Base-by-base conservation (phyloP, 1,140 invertebrate genomes). In the Drosophila punjabiensis region DNA sequence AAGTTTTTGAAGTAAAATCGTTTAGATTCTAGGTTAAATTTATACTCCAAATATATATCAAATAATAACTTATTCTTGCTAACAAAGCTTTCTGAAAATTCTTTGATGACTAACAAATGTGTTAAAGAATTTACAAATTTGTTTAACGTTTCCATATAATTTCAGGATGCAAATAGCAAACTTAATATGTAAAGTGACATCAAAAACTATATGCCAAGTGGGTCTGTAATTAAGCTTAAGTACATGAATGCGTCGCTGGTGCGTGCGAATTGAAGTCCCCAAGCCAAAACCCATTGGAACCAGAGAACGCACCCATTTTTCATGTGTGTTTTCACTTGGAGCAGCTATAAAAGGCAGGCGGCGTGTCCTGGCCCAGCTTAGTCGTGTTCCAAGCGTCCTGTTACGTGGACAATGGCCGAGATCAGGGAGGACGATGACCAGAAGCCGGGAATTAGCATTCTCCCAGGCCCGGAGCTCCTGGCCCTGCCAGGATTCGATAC, bases 391-490 rank as follows among this genome's bases (percentile, higher is more conserved):
- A 35, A 20, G 62, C 53, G 37, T 60, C 55, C 55, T 20, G 33
- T 35, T 35, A 11, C 13, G 60, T 33, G 56, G 73, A 89, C 58
- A 53, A 87, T 87, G 85, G 61, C 76, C 20, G 80, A 80, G 59
- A 74, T 48, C 35, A 56, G 24, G 16, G 80, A 73, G 69, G 58
- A 56, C n/a, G 67, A 58, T 18, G 62, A 80, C 13, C 66, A 80
- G 30, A 89, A 89, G 62, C 47, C 65, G 13, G 61, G 71, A 43
- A 71, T 69, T 6, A 71, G 37, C 32, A 37, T 86, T 62, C 43
- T 91, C 20, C 79, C 86, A 2, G 82, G 82, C 0, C 82, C 86
- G 5, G 82, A 91, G n/a, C 53, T 91, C 4, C 33, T 90, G 35
- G 30, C 69, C 4, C 18, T 82, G 11, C 86, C 86, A 0, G 45